Base-by-base conservation (phyloP, 2,888 invertebrate genomes). In the Conistra vaccinii region DNA sequence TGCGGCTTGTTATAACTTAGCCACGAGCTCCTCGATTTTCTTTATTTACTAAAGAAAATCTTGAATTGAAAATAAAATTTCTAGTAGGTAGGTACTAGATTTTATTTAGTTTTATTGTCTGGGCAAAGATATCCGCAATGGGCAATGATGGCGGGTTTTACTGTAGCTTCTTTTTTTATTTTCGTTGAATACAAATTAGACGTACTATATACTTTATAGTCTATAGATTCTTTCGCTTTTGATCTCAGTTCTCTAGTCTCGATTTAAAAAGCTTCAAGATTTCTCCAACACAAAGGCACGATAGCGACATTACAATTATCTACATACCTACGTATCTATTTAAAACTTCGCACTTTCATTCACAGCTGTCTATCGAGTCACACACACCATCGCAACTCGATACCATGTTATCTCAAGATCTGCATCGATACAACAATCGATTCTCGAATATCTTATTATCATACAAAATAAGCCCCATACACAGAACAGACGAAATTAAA, bases 331-430 rank as follows among this genome's bases (percentile, higher is more conserved):
- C 61, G 66, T 81, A 81, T 73, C 66, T 65, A 79, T 78, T 76
- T 72, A 63, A 85, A 67, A 76, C 23, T 83, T 79, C 77, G 75
- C 83, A 78, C 81, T 68, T 76, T 68, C 32, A 71, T 71, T 85
- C 72, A 80, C 85, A 88, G 80, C 88, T 88, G 88, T 60, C 79
- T 26, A 39, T 63, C 70, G 42, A 80, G 78, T 79, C 75, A 83
- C 84, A 77, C 87, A 86, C 83, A 73, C 73, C 51, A 80, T 83
- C 83, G 93, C 91, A 94, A 96, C 89, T 86, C 90, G 95, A 96
- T 91, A 92, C 83, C 86, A 78, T 89, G 92, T 93, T 95, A 96
- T 96, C 95, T 92, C 84, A 87, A 92, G 91, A 94, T 93, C 91
- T 86, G 91, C 92, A 93, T 90, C 87, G 83, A 88, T 87, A 88